Evolutionary conservation across 64 coral and sea anemone species (phyloP).

Genomic region (Trachythela sp.): DNA sequence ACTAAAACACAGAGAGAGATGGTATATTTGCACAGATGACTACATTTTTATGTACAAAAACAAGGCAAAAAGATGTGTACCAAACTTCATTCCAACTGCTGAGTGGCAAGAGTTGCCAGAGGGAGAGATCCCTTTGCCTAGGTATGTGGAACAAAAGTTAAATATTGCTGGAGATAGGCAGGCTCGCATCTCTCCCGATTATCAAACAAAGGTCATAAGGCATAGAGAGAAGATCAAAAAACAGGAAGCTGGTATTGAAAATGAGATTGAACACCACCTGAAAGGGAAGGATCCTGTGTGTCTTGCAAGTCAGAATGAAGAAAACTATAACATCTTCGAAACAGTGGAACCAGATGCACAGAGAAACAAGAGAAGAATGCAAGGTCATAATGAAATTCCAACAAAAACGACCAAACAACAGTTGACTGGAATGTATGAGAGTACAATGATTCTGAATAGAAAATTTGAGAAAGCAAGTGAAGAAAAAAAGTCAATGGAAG

Average conservation of each 20-base stretch:
- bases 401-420: neutral
- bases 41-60: conserved; percentile 7
- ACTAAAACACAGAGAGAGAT: neutral
- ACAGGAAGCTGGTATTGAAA: neutral
- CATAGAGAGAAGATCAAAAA: neutral
- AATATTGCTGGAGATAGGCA: neutral
- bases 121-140: neutral
- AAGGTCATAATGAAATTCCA: neutral
- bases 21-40: conserved; percentile 16
- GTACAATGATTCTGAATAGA: neutral
- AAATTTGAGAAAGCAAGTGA: neutral
- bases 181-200: conserved; percentile 5
- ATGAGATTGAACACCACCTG: neutral
- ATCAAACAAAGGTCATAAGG: neutral
- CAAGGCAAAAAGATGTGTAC: neutral
- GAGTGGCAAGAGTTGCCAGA: conserved; percentile 8
- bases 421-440: neutral
- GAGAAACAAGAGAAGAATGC: neutral
- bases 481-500: too few relatives aligned
- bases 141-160: neutral
- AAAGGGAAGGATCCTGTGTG: too few relatives aligned
- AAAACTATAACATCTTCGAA: neutral
- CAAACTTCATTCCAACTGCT: neutral
- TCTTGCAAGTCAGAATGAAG: too few relatives aligned
- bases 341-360: neutral